These are phyloP conservation scores for Colius striatus DNA, from an alignment of 2,113 vertebrate species.

Conservation along the genomic window DNA sequence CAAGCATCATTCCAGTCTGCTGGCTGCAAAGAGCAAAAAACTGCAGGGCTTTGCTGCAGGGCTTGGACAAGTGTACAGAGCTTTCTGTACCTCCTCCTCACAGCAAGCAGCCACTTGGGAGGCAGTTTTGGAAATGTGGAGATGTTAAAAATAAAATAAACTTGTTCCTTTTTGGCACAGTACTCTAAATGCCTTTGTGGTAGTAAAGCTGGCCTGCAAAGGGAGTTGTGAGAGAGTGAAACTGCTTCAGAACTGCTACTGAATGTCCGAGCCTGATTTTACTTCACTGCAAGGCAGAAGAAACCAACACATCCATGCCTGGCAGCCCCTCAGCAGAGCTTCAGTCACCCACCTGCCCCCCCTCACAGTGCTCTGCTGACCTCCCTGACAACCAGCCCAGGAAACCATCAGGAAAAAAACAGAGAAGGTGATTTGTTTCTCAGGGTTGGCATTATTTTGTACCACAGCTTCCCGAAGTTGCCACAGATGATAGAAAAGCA, in stretches of 20 bases:
- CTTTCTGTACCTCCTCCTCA: neutral
- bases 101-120: neutral
- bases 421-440: neutral
- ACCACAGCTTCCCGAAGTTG: neutral
- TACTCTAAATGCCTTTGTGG: neutral
- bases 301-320: neutral
- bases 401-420: rapidly evolving
- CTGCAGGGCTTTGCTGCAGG: constrained; percentile 17
- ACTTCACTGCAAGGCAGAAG: neutral
- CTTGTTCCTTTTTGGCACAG: neutral
- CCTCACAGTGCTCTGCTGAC: rapidly evolving
- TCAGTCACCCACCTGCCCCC: neutral
- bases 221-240: neutral
- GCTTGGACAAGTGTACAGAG: neutral
- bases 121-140: neutral
- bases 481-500: neutral
- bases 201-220: neutral
- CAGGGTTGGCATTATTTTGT: neutral
- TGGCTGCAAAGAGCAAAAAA: neutral
- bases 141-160: constrained; percentile 39
- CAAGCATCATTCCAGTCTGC: constrained; percentile 20
- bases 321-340: neutral
- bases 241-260: neutral
- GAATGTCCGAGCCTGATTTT: neutral
- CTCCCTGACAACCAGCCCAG: neutral